These are phyloP conservation scores for Phthorimaea operculella DNA, from an alignment of 1,140 invertebrate genomes.

Conservation along the genomic window DNA sequence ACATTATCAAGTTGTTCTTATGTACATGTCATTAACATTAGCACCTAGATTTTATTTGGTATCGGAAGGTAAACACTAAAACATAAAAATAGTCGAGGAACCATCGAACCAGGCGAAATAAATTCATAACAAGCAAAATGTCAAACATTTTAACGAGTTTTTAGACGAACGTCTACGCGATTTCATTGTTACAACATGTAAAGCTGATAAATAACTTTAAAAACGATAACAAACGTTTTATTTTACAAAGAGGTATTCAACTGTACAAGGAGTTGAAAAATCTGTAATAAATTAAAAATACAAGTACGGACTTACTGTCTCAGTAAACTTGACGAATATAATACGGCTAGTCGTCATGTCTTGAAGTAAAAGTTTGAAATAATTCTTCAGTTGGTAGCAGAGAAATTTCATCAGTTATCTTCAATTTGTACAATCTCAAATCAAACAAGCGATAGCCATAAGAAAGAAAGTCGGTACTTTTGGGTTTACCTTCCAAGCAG, in stretches of 20 bases:
- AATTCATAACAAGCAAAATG: slow-evolving; percentile 21
- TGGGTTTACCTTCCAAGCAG: slow-evolving; percentile 12
- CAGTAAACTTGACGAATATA: no score
- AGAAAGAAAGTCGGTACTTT: no score
- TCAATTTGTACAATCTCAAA: no score
- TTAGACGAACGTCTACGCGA: slow-evolving; percentile 21
- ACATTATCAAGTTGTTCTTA: slow-evolving; percentile 1
- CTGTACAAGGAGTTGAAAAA: slow-evolving; percentile 7
- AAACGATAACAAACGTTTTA: slow-evolving; percentile 37
- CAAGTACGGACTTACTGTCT: no score
- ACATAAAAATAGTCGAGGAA: slow-evolving; percentile 14
- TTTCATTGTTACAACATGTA: slow-evolving; percentile 27
- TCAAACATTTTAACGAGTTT: slow-evolving; percentile 22
- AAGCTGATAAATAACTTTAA: slow-evolving; percentile 31
- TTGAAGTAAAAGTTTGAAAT: no score
- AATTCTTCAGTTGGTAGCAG: no score
- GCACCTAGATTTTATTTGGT: slow-evolving; percentile 16
- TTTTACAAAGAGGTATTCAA: slow-evolving; percentile 25
- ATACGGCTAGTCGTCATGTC: no score
- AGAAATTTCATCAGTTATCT: no score
- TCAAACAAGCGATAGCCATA: no score
- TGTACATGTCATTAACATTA: slow-evolving; percentile 15
- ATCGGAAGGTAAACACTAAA: slow-evolving; percentile 22
- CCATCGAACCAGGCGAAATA: slow-evolving; percentile 9
- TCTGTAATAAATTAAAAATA: no score